These are phyloP conservation scores for Pachycephala philippinensis DNA, from an alignment of 2,113 vertebrate species.

Conservation along the genomic window DNA sequence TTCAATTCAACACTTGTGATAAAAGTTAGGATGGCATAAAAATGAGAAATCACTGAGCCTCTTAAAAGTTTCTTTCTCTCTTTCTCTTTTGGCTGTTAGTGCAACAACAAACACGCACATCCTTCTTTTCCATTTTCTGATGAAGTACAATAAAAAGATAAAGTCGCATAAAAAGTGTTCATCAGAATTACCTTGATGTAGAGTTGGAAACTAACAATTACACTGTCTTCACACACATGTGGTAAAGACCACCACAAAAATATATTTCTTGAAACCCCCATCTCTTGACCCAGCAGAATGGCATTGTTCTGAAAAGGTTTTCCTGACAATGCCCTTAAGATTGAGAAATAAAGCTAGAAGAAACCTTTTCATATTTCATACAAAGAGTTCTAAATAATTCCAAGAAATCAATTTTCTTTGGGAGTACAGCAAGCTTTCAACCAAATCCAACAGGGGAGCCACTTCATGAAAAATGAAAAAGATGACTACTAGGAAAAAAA, in stretches of 20 bases:
- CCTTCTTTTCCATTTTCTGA: neutral
- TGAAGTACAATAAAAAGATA: neutral
- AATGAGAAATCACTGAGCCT: neutral
- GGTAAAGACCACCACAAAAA: neutral
- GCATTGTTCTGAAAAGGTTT: neutral
- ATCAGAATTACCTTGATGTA: neutral
- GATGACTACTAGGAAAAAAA: accelerated
- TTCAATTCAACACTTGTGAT: neutral
- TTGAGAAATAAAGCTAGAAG: neutral
- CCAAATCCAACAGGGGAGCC: neutral
- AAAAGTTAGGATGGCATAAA: neutral
- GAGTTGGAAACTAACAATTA: neutral
- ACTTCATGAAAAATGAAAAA: neutral
- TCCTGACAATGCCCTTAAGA: neutral
- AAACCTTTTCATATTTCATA: neutral
- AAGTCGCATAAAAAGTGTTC: neutral
- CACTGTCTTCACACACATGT: neutral
- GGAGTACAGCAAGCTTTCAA: neutral
- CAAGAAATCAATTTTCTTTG: neutral
- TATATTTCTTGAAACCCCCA: neutral
- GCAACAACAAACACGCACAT: neutral
- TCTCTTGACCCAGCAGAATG: neutral
- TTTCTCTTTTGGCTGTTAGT: neutral
- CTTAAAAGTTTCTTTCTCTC: neutral
- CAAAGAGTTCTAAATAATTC: neutral